Percentiles rank a stretch among this genome's conserved stretches.
phyloP scores from a whole-genome alignment of 2,888 invertebrate species.

The Folsomia manolachei region DNA sequence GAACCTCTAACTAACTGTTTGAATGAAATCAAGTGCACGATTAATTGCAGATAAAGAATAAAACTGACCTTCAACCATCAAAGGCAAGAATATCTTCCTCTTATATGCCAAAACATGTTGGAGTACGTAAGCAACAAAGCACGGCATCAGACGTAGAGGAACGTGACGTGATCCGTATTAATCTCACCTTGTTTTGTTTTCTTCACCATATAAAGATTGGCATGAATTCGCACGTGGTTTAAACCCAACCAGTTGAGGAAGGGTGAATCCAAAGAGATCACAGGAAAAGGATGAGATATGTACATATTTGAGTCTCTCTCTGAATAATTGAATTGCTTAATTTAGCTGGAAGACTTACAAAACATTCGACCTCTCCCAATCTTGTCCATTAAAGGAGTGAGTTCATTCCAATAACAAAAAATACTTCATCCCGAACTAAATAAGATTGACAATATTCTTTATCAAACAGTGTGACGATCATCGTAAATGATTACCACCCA shows the following conservation, averaged over 20 bases:
- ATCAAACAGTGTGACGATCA: background rate
- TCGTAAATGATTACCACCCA: background rate
- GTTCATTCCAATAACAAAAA: background rate
- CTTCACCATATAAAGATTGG: no score
- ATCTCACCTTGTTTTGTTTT: no score
- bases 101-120: no score
- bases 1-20: background rate
- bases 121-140: background rate
- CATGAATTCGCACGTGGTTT: no score
- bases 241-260: no score
- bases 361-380: background rate
- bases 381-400: background rate
- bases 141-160: background rate
- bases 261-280: background rate
- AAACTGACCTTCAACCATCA: background rate
- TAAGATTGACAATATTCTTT: background rate
- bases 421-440: background rate
- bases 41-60: background rate
- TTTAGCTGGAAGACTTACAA: background rate
- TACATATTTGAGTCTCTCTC: background rate
- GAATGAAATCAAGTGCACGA: background rate
- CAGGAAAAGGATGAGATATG: background rate
- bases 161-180: no score
- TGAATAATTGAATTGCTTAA: background rate
- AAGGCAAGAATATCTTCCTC: background rate